Evolutionary conservation across 2,113 vertebrate species (phyloP).

Genomic region (Sitta europaea): DNA sequence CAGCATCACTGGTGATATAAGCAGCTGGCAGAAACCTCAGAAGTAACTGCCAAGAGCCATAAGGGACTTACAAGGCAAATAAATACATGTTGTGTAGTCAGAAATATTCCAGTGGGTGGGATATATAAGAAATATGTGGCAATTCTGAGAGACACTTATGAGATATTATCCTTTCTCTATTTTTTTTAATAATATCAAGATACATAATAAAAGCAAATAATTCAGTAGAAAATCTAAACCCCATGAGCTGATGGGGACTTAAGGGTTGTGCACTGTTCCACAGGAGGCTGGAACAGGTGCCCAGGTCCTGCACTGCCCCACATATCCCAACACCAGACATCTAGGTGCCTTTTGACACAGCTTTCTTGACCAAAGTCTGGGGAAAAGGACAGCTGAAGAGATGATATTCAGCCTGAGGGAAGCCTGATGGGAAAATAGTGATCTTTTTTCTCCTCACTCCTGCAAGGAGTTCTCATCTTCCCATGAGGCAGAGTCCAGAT

Average conservation of each 20-base stretch:
- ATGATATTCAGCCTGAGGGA: background rate
- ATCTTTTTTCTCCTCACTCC: background rate
- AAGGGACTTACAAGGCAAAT: background rate
- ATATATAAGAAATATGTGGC: background rate
- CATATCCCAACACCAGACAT: background rate
- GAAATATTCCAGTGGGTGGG: background rate
- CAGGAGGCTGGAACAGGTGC: accelerated
- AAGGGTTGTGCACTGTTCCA: background rate
- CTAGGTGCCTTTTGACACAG: background rate
- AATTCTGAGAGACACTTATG: background rate
- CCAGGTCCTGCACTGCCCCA: background rate
- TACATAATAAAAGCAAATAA: background rate
- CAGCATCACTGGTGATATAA: background rate
- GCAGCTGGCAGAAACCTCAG: background rate
- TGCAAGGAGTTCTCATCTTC: background rate
- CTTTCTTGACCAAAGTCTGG: background rate
- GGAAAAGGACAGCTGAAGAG: background rate
- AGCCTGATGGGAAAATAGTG: background rate
- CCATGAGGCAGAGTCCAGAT: background rate
- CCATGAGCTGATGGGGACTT: background rate
- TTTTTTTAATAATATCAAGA: background rate
- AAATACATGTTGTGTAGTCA: background rate
- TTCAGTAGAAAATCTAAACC: background rate
- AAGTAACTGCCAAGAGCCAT: background rate
- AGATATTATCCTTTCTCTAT: background rate